Conservation (phyloP, 64 coral and sea anemone genomes). For the Hydrozoanthus tunicans region DNA sequence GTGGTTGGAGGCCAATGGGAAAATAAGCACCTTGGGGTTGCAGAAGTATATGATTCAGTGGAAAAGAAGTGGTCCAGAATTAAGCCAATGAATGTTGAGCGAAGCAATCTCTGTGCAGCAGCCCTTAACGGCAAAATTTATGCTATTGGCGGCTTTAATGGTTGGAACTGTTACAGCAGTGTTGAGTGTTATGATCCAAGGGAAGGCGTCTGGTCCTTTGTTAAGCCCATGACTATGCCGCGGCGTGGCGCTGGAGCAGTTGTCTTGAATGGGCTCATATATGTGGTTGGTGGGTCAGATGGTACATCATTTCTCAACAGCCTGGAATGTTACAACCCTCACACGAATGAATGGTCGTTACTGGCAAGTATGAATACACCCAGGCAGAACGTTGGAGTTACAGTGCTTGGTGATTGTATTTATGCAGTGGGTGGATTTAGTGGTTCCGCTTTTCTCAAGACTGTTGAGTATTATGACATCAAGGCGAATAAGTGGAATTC, state of each 20-base stretch:
- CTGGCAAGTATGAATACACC: slow-evolving; percentile 88
- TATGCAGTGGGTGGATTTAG: slow-evolving; percentile 94
- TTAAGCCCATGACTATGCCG: slow-evolving; percentile 75
- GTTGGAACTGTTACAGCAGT: slow-evolving; percentile 87
- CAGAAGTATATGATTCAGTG: slow-evolving; percentile 65
- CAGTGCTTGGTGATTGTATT: slow-evolving; percentile 67
- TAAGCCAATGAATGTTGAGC: slow-evolving; percentile 69
- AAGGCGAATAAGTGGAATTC: slow-evolving; percentile 74
- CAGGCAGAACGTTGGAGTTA: slow-evolving; percentile 79
- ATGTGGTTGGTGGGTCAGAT: slow-evolving; percentile 94
- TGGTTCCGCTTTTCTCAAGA: slow-evolving; percentile 86
- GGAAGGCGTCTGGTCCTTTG: slow-evolving; percentile 68
- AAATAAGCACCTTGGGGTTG: slow-evolving; percentile 74
- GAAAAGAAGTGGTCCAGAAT: slow-evolving; percentile 61
- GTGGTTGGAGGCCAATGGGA: slow-evolving; percentile 81
- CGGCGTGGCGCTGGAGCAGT: slow-evolving; percentile 85
- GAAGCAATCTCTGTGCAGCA: slow-evolving; percentile 75
- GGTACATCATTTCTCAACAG: slow-evolving; percentile 86
- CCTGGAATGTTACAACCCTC: slow-evolving; percentile 83
- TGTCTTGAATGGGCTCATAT: slow-evolving; percentile 69
- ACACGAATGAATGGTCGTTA: slow-evolving; percentile 84
- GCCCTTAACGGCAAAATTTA: slow-evolving; percentile 79
- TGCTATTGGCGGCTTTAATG: slow-evolving; percentile 90
- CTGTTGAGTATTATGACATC: slow-evolving; percentile 84
- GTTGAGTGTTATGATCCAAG: slow-evolving; percentile 86